phyloP scores from a whole-genome alignment of 2,113 vertebrate genomes.

The Syngnathus scovelli region DNA sequence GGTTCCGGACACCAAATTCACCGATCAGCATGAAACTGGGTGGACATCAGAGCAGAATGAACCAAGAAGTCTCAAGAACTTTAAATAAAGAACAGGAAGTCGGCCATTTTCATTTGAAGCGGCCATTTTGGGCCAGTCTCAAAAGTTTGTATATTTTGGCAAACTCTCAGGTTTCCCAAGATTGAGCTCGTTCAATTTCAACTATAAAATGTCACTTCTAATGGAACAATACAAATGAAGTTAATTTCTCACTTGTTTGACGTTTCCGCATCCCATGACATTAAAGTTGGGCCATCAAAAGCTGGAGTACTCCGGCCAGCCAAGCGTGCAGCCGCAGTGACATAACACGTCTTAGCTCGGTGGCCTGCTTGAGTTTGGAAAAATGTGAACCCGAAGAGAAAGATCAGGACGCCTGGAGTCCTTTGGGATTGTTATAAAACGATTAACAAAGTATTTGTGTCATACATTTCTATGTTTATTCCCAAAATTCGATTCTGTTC shows the following conservation, averaged over 20 bases:
- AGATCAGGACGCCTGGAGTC: not conserved
- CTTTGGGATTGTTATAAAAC: not conserved
- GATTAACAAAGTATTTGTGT: not conserved
- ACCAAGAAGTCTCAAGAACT: not conserved
- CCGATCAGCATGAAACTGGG: not conserved
- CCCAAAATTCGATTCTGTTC: no score
- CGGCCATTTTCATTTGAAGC: not conserved
- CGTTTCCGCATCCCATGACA: not conserved
- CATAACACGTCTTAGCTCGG: not conserved
- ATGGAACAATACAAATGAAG: not conserved
- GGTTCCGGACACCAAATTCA: not conserved
- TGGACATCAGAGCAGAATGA: not conserved
- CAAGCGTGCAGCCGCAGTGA: not conserved
- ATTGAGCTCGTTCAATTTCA: not conserved
- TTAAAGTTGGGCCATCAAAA: not conserved
- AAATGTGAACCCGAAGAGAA: not conserved
- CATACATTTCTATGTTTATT: not conserved
- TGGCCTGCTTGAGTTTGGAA: not conserved
- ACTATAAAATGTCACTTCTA: not conserved
- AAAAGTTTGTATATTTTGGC: not conserved
- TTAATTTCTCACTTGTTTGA: not conserved
- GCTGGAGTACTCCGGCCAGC: not conserved
- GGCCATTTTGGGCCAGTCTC: not conserved
- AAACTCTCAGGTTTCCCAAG: not conserved
- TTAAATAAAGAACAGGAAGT: not conserved